phyloP scores from a whole-genome alignment of 2,113 vertebrate genomes.

The Physeter macrocephalus region DNA sequence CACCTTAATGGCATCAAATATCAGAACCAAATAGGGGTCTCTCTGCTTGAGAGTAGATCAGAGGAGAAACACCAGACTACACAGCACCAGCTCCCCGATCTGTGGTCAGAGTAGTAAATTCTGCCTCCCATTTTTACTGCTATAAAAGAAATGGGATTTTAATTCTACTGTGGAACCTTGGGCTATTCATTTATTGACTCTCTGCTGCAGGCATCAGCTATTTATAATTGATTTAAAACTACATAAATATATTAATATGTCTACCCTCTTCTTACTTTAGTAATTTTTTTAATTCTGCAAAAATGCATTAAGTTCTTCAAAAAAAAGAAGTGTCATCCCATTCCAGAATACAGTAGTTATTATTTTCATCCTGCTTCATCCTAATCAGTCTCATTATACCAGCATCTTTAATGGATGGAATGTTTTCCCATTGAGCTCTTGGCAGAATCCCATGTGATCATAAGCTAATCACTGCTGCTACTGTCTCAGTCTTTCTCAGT shows the following conservation, averaged over 20 bases:
- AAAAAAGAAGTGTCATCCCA: background rate
- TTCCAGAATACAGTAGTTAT: background rate
- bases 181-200: background rate
- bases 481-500: background rate
- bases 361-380: background rate
- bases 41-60: background rate
- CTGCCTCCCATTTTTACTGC: background rate
- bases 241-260: constrained; percentile 16
- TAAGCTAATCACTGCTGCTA: background rate
- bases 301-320: background rate
- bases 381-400: background rate
- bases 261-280: background rate
- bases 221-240: constrained; percentile 12
- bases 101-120: too few species aligned
- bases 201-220: background rate
- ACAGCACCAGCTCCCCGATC: background rate
- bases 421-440: constrained; percentile 21
- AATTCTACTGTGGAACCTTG: background rate
- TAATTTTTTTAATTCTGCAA: background rate
- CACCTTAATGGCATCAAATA: background rate
- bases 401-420: background rate
- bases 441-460: background rate
- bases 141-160: background rate
- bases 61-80: background rate
- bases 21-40: background rate